These are phyloP conservation scores for Mobula hypostoma DNA, from an alignment of 2,113 vertebrate genomes.

Conservation along the genomic window DNA sequence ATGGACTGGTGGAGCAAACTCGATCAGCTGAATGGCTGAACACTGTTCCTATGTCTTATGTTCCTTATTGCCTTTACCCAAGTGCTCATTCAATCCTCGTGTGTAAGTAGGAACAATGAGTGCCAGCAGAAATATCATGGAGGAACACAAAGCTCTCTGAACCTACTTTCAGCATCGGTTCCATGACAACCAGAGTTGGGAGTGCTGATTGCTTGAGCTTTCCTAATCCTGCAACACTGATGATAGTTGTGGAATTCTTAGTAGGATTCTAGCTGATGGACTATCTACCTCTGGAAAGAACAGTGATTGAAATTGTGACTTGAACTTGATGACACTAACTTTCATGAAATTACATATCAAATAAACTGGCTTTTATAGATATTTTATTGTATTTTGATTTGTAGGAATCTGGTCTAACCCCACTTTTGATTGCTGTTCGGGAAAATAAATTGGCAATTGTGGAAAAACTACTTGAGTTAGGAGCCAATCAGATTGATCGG, in stretches of 20 bases:
- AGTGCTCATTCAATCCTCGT: too few relatives aligned
- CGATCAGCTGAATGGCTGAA: too few relatives aligned
- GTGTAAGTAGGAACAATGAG: too few relatives aligned
- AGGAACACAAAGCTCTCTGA: too few relatives aligned
- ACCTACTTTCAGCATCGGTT: too few relatives aligned
- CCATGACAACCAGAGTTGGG: too few relatives aligned
- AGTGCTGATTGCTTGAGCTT: too few relatives aligned
- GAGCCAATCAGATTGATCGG: constrained; percentile 46
- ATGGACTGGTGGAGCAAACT: too few relatives aligned
- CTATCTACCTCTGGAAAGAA: neutral
- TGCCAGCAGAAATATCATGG: too few relatives aligned
- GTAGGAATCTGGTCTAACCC: constrained; percentile 50
- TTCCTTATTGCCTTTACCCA: too few relatives aligned
- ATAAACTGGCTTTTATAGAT: neutral
- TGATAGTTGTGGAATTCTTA: neutral
- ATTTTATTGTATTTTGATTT: constrained; percentile 22
- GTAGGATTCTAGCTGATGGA: neutral
- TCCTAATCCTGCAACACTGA: neutral
- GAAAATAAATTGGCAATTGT: constrained; percentile 48
- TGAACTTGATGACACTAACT: neutral
- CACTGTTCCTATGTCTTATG: too few relatives aligned
- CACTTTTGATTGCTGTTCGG: constrained; percentile 50
- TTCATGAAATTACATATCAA: neutral
- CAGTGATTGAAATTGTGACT: neutral
- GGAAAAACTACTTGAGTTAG: constrained; percentile 50